Base-by-base conservation (phyloP, 2,113 vertebrate species). In the Peucedramus taeniatus region DNA sequence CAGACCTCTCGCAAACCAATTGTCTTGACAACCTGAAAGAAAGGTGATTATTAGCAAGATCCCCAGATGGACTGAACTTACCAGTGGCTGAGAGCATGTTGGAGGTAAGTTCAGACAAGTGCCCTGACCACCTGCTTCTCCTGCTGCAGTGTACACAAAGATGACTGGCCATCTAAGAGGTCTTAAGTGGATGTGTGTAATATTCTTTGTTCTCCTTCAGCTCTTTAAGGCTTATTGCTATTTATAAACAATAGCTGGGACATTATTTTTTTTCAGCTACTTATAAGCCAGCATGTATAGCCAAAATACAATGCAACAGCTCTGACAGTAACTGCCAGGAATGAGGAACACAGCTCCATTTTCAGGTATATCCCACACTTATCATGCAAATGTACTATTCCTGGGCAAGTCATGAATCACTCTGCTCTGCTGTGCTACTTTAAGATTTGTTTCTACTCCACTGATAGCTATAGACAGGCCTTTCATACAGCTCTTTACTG, bases 1-100 rank as follows among this genome's bases (percentile, higher is more conserved):
- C 99, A 99, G 78, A 99, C 98, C 96, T 99, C 99, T 91, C 99
- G 98, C 56, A 99, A 98, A 37, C 99, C 99, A 42, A 99, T 99
- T 50, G 99, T 99, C 97, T 99, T 99, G 95, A 99, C 99, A 49
- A 99, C 99, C 99, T 99, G 80, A 51, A 96, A 87, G 68, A 64
- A 51, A 96, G 61, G 75, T 10, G 6, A 65, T 89, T 30, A 61
- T 89, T 37, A 65, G 39, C 23, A 95, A 61, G 18, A 69, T 49
- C 3, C 5, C 6, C n/a, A 85, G 31, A 42, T 0, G 1, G 23
- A 31, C 31, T n/a, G 50, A 45, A 26, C 44, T 70, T 28, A 30
- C 6, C 63, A 28, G 27, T 42, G 27, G 31, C 39, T 69, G 30
- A 57, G 19, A 72, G 30, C 0, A 0, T 6, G 15, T n/a, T 2